Evolutionary conservation across 2,797 vertebrate species (phyloP), one percentile per base, ranked within the genome.

Genomic region (Lateolabrax maculatus): DNA sequence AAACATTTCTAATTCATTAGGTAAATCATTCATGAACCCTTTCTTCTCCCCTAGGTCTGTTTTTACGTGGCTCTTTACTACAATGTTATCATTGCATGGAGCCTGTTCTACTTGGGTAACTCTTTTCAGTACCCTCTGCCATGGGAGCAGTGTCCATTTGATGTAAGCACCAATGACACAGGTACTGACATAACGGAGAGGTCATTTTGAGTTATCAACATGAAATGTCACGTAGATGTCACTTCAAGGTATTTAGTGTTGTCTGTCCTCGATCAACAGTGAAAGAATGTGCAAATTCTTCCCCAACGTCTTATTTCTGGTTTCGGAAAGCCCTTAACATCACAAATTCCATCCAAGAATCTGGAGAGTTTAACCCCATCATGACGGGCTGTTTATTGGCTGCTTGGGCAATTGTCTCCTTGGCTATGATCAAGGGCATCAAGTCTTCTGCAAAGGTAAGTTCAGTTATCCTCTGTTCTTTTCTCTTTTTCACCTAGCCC

Each of bases 391-490:
- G 95, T 75, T 93, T 97, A 53, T 68, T 96, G 72, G 95, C 94
- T 3, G 96, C 96, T 29, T 97, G 96, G 96, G 58, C 88, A 8
- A 91, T 97, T 4, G 96, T 97, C 21, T 92, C 95, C 21, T 87
- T 96, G 44, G 96, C 95, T 13, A 96, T 97, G 96, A 96, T 97
- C 85, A 96, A 96, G 81, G 96, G 96, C 75, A 97, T 97, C 89
- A 96, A 97, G 91, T 97, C 96, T 0, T 97, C 96, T 29, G 96
- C 96, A 57, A 97, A 87, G 94, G 96, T 97, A 71, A 61, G 34
- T 41, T 34, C 41, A 25, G 4, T 0, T 53, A 7, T 55, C 5
- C 46, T 65, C 11, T 76, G 21, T 19, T 69, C 39, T 37, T n/a
- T n/a, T n/a, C n/a, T n/a, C n/a, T n/a, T n/a, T n/a, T n/a, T 13